Percentiles rank a stretch among this genome's conserved stretches.
These are phyloP conservation scores for Napeogenes sylphis DNA, from an alignment of 2,888 invertebrate species.

Conservation along the genomic window DNA sequence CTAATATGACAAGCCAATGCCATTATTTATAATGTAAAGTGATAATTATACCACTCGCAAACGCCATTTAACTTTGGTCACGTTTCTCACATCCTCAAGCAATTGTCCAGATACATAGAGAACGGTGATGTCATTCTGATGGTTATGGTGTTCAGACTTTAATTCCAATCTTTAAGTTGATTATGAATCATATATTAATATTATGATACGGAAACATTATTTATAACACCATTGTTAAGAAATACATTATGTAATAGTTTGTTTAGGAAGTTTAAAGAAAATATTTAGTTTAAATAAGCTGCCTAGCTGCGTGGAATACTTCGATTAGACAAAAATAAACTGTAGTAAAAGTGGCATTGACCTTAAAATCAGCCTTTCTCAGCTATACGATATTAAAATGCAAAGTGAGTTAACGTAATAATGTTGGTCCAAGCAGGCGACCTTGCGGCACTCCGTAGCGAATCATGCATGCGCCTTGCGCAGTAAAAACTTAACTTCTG, in stretches of 20 bases:
- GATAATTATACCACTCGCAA: constrained; percentile 23
- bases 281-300: no score
- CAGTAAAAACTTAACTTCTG: constrained; percentile 53
- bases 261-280: no score
- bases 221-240: constrained; percentile 11
- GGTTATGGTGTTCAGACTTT: constrained; percentile 19
- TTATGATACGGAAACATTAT: constrained; percentile 7
- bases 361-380: constrained; percentile 21
- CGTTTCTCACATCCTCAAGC: constrained; percentile 28
- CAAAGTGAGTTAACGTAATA: constrained; percentile 23
- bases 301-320: background rate
- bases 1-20: no score
- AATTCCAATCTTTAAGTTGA: constrained; percentile 6
- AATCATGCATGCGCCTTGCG: constrained; percentile 47
- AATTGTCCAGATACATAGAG: constrained; percentile 19
- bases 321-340: constrained; percentile 3
- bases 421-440: constrained; percentile 37
- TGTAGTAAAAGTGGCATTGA: constrained; percentile 24
- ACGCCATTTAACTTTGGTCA: constrained; percentile 24
- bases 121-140: constrained; percentile 21
- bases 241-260: no score
- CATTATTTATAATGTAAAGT: background rate
- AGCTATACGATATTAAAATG: constrained; percentile 21
- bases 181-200: constrained; percentile 15
- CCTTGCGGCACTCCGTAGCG: constrained; percentile 56